phyloP scores from a whole-genome alignment of 1,140 invertebrate species.

The Drosophila dunni region DNA sequence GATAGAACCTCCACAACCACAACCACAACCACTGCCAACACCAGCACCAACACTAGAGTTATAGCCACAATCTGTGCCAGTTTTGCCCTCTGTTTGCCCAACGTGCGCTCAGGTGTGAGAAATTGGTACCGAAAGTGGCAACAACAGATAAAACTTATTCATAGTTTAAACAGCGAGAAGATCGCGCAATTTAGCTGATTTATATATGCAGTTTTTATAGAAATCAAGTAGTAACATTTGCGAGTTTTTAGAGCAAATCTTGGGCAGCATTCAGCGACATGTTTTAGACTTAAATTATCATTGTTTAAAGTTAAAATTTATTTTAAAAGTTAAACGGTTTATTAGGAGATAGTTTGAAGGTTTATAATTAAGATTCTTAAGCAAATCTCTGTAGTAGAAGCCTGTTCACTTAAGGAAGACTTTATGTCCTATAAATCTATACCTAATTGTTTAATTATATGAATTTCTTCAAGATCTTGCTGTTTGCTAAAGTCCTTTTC shows the following conservation, averaged over 20 bases:
- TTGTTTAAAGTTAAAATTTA: no score
- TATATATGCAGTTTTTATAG: background rate
- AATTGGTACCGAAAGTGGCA: conserved; percentile 68
- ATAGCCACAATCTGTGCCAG: conserved; percentile 43
- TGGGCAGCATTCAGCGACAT: no score
- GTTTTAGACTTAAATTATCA: no score
- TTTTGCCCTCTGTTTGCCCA: conserved; percentile 47
- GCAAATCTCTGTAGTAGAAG: no score
- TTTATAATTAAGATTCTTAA: no score
- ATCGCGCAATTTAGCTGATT: background rate
- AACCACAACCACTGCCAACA: conserved; percentile 11
- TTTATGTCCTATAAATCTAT: no score
- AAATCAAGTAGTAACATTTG: background rate
- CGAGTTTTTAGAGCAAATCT: background rate
- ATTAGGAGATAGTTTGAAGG: no score
- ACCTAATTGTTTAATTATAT: no score
- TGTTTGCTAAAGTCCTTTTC: no score
- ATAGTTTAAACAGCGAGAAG: conserved; percentile 31
- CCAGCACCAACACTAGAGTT: conserved; percentile 25
- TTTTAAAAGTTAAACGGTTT: no score
- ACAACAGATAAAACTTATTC: conserved; percentile 65
- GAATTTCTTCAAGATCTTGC: no score
- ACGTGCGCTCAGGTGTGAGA: conserved; percentile 68
- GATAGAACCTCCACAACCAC: conserved; percentile 23
- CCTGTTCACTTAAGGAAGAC: no score